These are phyloP conservation scores for Cossypha dichroa DNA, from an alignment of 2,797 vertebrate genomes.

Conservation along the genomic window DNA sequence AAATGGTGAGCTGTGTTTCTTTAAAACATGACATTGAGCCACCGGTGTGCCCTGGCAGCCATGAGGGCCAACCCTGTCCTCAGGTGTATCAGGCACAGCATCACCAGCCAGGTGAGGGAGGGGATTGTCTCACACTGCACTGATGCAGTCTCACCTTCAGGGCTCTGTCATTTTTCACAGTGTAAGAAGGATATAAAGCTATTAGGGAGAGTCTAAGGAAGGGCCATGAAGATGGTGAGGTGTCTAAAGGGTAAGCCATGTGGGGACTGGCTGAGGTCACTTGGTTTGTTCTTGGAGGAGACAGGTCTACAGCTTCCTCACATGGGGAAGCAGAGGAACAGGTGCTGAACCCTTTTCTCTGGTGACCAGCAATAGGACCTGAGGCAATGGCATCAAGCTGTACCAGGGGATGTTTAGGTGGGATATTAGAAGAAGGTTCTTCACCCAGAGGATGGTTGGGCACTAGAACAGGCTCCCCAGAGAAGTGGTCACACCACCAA, in stretches of 20 bases:
- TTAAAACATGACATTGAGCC: neutral
- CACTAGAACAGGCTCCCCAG: neutral
- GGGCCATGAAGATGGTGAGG: neutral
- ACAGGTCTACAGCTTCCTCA: neutral
- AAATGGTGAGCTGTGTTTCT: neutral
- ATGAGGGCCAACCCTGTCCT: neutral
- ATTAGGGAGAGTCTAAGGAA: neutral
- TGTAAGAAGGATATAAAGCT: neutral
- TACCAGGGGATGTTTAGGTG: neutral
- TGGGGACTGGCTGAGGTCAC: neutral
- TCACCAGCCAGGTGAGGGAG: rapidly evolving
- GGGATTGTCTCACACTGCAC: neutral
- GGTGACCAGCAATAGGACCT: neutral
- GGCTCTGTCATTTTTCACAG: neutral
- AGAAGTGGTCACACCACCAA: neutral
- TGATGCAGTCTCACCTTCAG: no score
- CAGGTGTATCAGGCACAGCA: neutral
- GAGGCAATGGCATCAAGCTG: neutral
- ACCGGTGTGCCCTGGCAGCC: neutral
- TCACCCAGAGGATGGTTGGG: neutral
- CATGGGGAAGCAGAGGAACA: neutral
- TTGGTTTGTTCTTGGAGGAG: neutral
- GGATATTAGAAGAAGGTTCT: neutral
- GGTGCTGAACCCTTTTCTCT: neutral
- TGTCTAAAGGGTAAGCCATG: neutral